phyloP scores from a whole-genome alignment of 30 jellyfish, hydroid and myxozoan species.

The Haliclystus octoradiatus region DNA sequence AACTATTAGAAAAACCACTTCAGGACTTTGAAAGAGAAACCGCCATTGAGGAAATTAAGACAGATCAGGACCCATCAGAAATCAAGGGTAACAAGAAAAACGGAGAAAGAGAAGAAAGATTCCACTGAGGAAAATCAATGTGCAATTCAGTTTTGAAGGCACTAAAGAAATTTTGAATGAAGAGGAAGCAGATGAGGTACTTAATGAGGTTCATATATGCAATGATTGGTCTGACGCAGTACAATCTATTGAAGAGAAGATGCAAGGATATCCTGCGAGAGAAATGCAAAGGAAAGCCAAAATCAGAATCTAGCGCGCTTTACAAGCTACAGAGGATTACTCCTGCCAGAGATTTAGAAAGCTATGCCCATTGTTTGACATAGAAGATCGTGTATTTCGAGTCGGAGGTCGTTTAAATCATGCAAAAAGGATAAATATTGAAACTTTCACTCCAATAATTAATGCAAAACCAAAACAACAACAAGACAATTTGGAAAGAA shows the following conservation, averaged over 20 bases:
- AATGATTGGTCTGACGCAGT: not conserved
- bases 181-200: not conserved
- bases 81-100: not conserved
- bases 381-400: not conserved
- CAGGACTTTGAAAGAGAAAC: not conserved
- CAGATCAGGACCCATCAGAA: not conserved
- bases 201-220: not conserved
- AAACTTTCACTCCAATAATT: not conserved
- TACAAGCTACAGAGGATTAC: not conserved
- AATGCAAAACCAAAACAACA: not conserved
- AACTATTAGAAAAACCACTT: not conserved
- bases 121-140: not conserved
- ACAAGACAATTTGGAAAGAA: not conserved
- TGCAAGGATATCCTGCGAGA: not conserved
- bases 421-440: not conserved
- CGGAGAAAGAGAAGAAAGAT: not conserved
- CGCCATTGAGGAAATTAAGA: not conserved
- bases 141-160: not conserved
- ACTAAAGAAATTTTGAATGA: not conserved
- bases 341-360: not conserved
- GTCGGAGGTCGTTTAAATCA: not conserved
- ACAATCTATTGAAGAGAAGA: not conserved
- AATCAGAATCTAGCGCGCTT: not conserved
- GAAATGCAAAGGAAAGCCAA: not conserved
- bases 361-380: not conserved